phyloP scores from a whole-genome alignment of 1,140 invertebrate species.

The Hetaerina americana region DNA sequence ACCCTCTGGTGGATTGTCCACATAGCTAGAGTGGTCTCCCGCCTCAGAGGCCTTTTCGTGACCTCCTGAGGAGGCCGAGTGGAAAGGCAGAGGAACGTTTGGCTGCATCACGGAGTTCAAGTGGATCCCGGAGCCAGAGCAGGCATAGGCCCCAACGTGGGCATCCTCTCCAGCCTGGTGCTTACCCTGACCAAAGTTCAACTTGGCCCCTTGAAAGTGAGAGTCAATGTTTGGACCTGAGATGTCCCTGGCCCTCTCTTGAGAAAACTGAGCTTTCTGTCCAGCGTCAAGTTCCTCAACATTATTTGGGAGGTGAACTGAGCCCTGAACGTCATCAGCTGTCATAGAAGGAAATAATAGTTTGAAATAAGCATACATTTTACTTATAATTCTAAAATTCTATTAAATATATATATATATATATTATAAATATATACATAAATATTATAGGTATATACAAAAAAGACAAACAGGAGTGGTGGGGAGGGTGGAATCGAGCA shows the following conservation, averaged over 20 bases:
- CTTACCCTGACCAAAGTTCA: neutral
- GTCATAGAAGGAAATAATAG: too few species aligned
- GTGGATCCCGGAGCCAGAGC: neutral
- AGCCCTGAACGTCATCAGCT: too few species aligned
- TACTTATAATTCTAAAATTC: too few species aligned
- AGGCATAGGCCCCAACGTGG: neutral
- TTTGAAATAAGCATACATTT: too few species aligned
- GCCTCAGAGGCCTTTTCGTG: neutral
- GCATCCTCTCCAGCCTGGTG: neutral
- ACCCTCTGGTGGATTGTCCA: neutral
- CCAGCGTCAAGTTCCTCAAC: neutral
- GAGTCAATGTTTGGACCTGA: neutral
- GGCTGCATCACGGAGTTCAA: neutral
- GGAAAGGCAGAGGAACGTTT: neutral
- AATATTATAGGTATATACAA: too few species aligned
- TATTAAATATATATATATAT: too few species aligned
- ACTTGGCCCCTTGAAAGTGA: neutral
- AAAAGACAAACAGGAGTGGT: too few species aligned
- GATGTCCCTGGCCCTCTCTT: neutral
- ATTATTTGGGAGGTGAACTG: neutral
- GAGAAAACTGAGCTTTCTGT: neutral
- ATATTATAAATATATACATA: too few species aligned
- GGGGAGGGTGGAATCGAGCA: too few species aligned
- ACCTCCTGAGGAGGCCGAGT: neutral
- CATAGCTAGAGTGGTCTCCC: neutral